These are phyloP conservation scores for Drosophila nigricruria DNA, from an alignment of 2,888 invertebrate species.

Conservation along the genomic window DNA sequence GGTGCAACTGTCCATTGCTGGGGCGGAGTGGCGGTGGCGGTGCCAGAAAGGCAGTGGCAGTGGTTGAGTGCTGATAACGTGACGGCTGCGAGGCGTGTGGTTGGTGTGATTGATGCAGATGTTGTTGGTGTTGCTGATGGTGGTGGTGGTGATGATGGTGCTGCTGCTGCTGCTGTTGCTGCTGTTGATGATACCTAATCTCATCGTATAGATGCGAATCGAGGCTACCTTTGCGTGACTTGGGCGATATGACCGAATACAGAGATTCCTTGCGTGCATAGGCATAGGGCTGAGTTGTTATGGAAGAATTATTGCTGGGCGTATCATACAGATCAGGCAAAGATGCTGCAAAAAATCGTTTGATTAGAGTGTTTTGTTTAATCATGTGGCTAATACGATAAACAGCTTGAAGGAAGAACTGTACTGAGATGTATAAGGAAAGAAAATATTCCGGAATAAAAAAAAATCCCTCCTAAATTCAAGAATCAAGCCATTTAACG, in stretches of 20 bases:
- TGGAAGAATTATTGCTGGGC: conserved; percentile 83
- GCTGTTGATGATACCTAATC: conserved; percentile 83
- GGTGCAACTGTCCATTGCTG: conserved; percentile 27
- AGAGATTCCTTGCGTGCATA: conserved; percentile 84
- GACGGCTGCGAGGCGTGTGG: conserved; percentile 47
- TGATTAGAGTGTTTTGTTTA: neutral
- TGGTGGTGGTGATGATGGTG: conserved; percentile 42
- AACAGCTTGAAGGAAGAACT: conserved; percentile 19
- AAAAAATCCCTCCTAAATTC: neutral
- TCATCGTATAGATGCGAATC: conserved; percentile 85
- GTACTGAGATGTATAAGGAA: no score
- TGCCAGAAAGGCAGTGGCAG: conserved; percentile 63
- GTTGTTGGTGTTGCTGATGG: conserved; percentile 34
- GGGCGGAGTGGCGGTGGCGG: conserved; percentile 38
- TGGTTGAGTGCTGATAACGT: conserved; percentile 65
- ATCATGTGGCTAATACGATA: conserved; percentile 7
- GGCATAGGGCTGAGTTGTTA: conserved; percentile 78
- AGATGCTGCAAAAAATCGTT: conserved; percentile 34
- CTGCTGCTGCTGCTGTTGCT: conserved; percentile 58
- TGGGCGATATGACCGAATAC: conserved; percentile 83
- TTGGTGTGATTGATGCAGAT: conserved; percentile 33
- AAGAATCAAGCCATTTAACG: conserved; percentile 35
- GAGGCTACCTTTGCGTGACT: conserved; percentile 84
- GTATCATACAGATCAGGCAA: conserved; percentile 83
- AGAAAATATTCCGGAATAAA: no score